A percentile compares a stretch with the other conserved stretches of the same genome.
These are phyloP conservation scores for Anhinga rufa DNA, from an alignment of 2,113 vertebrate genomes.

Conservation along the genomic window DNA sequence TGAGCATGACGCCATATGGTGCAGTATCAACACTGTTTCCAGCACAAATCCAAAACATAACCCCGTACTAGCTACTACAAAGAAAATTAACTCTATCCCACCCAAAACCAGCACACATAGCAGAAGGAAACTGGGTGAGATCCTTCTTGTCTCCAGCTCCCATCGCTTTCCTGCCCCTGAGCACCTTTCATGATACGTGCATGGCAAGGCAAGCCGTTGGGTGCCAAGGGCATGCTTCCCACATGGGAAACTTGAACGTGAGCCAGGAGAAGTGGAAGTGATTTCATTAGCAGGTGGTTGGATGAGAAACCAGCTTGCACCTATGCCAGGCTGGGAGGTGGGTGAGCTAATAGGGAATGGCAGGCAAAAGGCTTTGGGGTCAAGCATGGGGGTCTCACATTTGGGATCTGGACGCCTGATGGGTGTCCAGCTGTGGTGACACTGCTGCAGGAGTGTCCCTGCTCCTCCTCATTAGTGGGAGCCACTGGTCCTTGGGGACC, in stretches of 20 bases:
- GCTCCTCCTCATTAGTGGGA: background rate
- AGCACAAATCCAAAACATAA: too few relatives aligned
- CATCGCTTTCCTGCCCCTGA: accelerated
- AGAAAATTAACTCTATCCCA: too few relatives aligned
- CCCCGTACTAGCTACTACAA: too few relatives aligned
- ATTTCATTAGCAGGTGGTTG: background rate
- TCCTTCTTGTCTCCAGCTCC: background rate
- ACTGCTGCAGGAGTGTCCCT: accelerated
- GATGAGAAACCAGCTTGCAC: background rate
- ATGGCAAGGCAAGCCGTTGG: accelerated
- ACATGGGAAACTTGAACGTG: accelerated
- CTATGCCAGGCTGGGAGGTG: accelerated
- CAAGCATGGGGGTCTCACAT: accelerated
- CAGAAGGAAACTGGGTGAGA: background rate
- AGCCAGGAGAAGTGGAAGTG: background rate
- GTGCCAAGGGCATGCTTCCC: background rate
- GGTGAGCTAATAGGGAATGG: background rate
- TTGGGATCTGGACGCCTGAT: background rate
- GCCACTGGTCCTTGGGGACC: background rate
- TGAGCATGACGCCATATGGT: too few relatives aligned
- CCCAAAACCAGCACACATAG: background rate
- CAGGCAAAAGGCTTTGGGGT: background rate
- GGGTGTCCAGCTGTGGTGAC: background rate
- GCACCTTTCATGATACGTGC: background rate
- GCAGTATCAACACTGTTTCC: too few relatives aligned